These are phyloP conservation scores for Tichodroma muraria DNA, from an alignment of 2,113 vertebrate genomes.

Conservation along the genomic window DNA sequence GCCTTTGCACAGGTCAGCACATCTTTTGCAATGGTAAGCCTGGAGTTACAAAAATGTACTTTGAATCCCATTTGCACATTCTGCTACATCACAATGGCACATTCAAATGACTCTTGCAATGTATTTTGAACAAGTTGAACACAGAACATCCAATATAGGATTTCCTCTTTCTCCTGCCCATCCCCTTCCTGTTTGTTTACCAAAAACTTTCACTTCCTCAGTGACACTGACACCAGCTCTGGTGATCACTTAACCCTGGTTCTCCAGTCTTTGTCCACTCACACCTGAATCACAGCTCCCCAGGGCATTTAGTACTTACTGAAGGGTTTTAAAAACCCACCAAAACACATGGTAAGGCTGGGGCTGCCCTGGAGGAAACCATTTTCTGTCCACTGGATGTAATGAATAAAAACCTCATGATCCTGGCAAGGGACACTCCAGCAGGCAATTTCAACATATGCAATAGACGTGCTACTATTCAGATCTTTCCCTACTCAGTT, in stretches of 20 bases:
- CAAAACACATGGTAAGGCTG: background rate
- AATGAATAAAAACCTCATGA: background rate
- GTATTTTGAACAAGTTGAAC: background rate
- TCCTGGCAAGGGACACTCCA: background rate
- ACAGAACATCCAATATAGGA: background rate
- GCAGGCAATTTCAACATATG: background rate
- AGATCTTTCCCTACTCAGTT: background rate
- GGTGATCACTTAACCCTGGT: background rate
- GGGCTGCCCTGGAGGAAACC: background rate
- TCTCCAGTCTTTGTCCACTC: background rate
- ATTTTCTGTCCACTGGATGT: background rate
- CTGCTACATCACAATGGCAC: background rate
- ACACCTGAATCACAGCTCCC: background rate
- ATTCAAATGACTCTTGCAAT: background rate
- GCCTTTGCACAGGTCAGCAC: background rate
- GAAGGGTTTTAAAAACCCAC: background rate
- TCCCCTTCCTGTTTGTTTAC: constrained; percentile 28
- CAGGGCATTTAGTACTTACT: background rate
- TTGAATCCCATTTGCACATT: background rate
- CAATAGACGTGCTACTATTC: background rate
- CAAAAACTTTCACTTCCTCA: constrained; percentile 51
- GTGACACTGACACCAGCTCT: background rate
- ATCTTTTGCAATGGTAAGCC: background rate
- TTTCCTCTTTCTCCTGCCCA: constrained; percentile 51
- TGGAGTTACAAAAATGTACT: background rate